These are phyloP conservation scores for Orgyia antiqua DNA, from an alignment of 2,888 invertebrate genomes.

Conservation along the genomic window DNA sequence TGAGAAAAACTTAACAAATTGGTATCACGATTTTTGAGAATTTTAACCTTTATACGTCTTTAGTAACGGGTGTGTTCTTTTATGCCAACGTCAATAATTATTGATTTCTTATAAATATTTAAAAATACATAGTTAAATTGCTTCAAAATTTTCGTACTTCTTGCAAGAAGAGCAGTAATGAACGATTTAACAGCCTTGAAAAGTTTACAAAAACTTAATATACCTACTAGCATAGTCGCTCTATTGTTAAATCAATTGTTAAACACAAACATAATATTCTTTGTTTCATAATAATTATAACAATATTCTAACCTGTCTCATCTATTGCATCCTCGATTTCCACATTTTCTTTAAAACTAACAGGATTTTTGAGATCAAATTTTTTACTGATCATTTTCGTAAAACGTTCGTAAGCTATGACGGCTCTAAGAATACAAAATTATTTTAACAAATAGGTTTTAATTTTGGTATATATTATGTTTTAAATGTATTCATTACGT, in stretches of 20 bases:
- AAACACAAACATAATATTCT: too few species aligned
- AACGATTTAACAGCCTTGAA: not conserved
- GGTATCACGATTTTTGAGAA: not conserved
- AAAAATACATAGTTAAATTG: too few species aligned
- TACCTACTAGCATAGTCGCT: not conserved
- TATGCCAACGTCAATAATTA: not conserved
- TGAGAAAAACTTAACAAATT: not conserved
- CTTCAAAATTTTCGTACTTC: too few species aligned
- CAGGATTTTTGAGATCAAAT: conserved; percentile 1
- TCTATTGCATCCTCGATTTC: conserved; percentile 2
- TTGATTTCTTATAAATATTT: too few species aligned
- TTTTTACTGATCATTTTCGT: conserved; percentile 2
- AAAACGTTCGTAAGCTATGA: too few species aligned
- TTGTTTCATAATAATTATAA: too few species aligned
- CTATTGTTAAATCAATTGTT: conserved; percentile 1
- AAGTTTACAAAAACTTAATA: too few species aligned
- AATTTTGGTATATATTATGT: too few species aligned
- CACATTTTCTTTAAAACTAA: not conserved
- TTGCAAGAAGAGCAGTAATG: too few species aligned
- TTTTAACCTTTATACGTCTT: not conserved
- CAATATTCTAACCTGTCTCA: conserved; percentile 2
- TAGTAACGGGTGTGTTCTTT: not conserved
- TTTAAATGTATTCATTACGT: too few species aligned
- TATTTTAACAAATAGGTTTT: too few species aligned
- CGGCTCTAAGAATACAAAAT: too few species aligned